These are phyloP conservation scores for Oxycera nigricornis DNA, from an alignment of 2,888 invertebrate genomes.

Conservation along the genomic window DNA sequence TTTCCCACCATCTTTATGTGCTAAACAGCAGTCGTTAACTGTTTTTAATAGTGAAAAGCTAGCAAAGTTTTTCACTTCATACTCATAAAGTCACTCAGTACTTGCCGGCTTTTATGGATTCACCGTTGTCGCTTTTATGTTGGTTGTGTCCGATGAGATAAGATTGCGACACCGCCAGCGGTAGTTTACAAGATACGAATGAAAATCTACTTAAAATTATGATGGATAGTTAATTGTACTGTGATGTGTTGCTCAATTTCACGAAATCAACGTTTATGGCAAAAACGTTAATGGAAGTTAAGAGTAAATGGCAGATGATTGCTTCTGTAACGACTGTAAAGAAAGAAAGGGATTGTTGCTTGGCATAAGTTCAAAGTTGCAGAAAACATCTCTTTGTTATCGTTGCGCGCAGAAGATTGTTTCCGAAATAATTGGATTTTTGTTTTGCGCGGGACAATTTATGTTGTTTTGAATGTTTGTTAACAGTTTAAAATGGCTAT, in stretches of 20 bases:
- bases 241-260: background rate
- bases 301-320: too few relatives aligned
- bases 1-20: background rate
- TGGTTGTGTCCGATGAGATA: background rate
- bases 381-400: too few relatives aligned
- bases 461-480: too few relatives aligned
- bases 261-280: background rate
- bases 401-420: too few relatives aligned
- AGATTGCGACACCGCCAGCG: background rate
- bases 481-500: too few relatives aligned
- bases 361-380: too few relatives aligned
- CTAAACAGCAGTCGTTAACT: background rate
- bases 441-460: too few relatives aligned
- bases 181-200: background rate
- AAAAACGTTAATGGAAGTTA: too few relatives aligned
- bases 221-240: background rate
- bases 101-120: background rate
- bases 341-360: too few relatives aligned
- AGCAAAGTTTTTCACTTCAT: background rate
- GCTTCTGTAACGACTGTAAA: too few relatives aligned
- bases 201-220: background rate
- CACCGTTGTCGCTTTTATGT: background rate
- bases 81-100: background rate
- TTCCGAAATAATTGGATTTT: too few relatives aligned
- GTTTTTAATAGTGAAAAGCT: background rate